Evolutionary conservation across 2,888 invertebrate genomes (phyloP), one percentile per base, ranked within the genome.

Genomic region (Colostygia pectinataria): DNA sequence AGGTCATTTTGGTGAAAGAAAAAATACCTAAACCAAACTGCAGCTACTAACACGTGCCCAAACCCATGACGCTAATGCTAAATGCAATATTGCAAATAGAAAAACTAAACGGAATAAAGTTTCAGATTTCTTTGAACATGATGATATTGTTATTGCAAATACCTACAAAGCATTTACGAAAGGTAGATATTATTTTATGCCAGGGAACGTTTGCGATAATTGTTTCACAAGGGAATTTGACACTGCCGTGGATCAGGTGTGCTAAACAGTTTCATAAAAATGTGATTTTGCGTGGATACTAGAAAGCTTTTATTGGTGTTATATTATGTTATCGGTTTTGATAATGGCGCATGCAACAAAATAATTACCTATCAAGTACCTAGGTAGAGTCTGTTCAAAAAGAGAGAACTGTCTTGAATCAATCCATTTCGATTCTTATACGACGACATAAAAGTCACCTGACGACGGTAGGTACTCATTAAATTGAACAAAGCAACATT

Each of bases 151-250:
- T 46, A 43, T 49, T 58, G 59, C 55, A 55, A n/a, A 53, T 59
- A 62, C 55, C 49, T 55, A 53, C 61, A 50, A 53, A 63, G 64
- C 55, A 48, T 58, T 71, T 68, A 69, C 69, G 68, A 63, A 67
- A 76, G 72, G 71, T 74, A 76, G 72, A 71, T 74, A 75, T 73
- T 73, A 71, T 62, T 65, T 68, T 67, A 57, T 66, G 66, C 68
- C 71, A 71, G 84, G 83, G 86, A 87, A 86, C 81, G 69, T 51
- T 71, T 42, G 57, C 74, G 65, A 72, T 69, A 68, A 74, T 66
- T 64, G 74, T 79, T 88, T 88, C 88, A 82, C 87, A 87, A 76
- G 76, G 84, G 64, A 82, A 89, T 63, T 59, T 54, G 86, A 87
- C 62, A 81, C 77, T 38, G 24, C 27, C 31, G 25, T 38, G 13